Base-by-base conservation (phyloP, 2,113 vertebrate genomes). In the Suncus etruscus region DNA sequence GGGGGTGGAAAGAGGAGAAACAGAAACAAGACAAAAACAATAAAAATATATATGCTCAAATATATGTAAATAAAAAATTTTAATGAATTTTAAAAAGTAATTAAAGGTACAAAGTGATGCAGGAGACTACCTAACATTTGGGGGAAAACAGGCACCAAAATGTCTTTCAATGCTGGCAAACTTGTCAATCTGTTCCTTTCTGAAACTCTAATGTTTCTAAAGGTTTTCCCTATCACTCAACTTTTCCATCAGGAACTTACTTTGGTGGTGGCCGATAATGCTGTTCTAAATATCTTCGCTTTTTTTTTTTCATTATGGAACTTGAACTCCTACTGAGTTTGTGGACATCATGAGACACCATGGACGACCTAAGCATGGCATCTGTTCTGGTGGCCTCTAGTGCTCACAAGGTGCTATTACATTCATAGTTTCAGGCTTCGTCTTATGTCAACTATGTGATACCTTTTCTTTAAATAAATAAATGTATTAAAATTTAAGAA, bases 321-420 rank as follows among this genome's bases (percentile, higher is more conserved):
- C 58, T 15, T 10, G 24, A 47, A 24, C 65, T 29, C 7, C 45
- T 51, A 45, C 31, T 58, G 20, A 74, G 85, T 11, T 50, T 10
- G 4, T 68, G 48, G 50, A 31, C 65, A 12, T 47, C 8, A 0
- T 2, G 31, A 72, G 24, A 4, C 12, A 29, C 6, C 1, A 7
- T 70, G 31, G 31, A 25, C 3, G n/a, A 8, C 31, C 5, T 22
- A 6, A 7, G 66, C 27, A 0, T 39, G 48, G 3, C 16, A 3
- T 74, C 91, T 92, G 48, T 87, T 92, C 88, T 93, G 72, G 82
- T 45, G 79, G 70, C 96, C 94, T 91, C 96, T 96, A 93, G 93
- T 76, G 94, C 90, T 85, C 80, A 20, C 0, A 76, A 73, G 0
- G 0, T 58, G 74, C 6, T 31, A 94, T 86, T 92, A 50, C 93